phyloP scores from a whole-genome alignment of 2,113 vertebrate genomes.

The Abramis brama region DNA sequence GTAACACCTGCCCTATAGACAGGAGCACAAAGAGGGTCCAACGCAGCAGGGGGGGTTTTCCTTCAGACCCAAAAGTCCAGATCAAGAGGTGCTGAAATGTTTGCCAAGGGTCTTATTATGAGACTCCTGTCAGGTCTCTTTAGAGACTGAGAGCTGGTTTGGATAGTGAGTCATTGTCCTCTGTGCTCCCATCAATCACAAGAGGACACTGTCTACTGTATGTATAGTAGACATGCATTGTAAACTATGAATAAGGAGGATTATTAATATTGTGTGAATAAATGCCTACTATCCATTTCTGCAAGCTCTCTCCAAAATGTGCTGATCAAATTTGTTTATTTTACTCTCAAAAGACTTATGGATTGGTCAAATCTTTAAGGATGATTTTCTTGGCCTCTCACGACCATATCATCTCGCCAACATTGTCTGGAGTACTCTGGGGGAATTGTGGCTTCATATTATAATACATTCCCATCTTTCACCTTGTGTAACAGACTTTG shows the following conservation, averaged over 20 bases:
- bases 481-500: not conserved
- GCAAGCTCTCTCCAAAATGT: not conserved
- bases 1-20: constrained; percentile 24
- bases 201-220: not conserved
- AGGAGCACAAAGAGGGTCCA: constrained; percentile 9
- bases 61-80: constrained; percentile 36
- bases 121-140: constrained; percentile 15
- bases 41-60: not conserved
- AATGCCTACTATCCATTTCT: not conserved
- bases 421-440: constrained; percentile 4
- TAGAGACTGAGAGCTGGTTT: not conserved
- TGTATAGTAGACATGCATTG: not conserved
- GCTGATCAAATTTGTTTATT: not conserved
- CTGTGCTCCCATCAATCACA: not conserved
- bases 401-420: not conserved
- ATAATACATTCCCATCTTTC: constrained; percentile 2
- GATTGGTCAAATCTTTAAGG: not conserved
- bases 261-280: no score
- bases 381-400: not conserved
- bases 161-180: not conserved
- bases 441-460: not conserved
- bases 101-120: constrained; percentile 54
- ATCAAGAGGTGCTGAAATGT: constrained; percentile 41
- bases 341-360: not conserved
- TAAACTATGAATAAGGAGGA: not conserved